Conservation (phyloP, 2,113 vertebrate genomes). For the Prietella phreatophila region DNA sequence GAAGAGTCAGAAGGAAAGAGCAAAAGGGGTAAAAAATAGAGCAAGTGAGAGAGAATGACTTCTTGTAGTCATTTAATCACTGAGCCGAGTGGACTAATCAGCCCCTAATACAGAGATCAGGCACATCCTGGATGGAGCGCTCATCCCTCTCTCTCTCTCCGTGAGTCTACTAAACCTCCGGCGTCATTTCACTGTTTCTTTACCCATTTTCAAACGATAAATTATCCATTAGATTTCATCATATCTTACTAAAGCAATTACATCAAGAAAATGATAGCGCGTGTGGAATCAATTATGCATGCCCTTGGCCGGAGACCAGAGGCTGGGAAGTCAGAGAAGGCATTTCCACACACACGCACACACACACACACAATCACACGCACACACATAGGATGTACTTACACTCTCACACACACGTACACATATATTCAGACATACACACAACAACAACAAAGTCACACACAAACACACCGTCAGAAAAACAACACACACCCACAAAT, state of each 20-base stretch:
- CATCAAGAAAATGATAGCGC: conserved; percentile 98
- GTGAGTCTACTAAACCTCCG: conserved; percentile 42
- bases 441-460: conserved; percentile 38
- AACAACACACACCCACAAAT: conserved; percentile 71
- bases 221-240: conserved; percentile 99
- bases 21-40: conserved; percentile 12
- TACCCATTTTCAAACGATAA: conserved; percentile 85
- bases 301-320: conserved; percentile 95
- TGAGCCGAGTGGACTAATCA: conserved; percentile 50
- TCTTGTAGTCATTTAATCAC: conserved; percentile 52
- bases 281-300: conserved; percentile 99
- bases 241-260: conserved; percentile 99
- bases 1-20: conserved; percentile 5
- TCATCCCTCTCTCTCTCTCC: conserved; percentile 22
- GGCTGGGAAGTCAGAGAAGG: conserved; percentile 88
- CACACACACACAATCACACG: conserved; percentile 50
- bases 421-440: conserved; percentile 27
- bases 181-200: conserved; percentile 73
- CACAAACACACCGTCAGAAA: conserved; percentile 55
- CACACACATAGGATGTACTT: conserved; percentile 36
- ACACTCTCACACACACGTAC: conserved; percentile 19
- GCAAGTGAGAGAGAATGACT: conserved; percentile 22
- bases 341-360: conserved; percentile 73
- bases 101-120: conserved; percentile 43
- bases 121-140: conserved; percentile 10